Base-by-base conservation (phyloP, 2,113 vertebrate species). In the Dryoscopus gambensis region DNA sequence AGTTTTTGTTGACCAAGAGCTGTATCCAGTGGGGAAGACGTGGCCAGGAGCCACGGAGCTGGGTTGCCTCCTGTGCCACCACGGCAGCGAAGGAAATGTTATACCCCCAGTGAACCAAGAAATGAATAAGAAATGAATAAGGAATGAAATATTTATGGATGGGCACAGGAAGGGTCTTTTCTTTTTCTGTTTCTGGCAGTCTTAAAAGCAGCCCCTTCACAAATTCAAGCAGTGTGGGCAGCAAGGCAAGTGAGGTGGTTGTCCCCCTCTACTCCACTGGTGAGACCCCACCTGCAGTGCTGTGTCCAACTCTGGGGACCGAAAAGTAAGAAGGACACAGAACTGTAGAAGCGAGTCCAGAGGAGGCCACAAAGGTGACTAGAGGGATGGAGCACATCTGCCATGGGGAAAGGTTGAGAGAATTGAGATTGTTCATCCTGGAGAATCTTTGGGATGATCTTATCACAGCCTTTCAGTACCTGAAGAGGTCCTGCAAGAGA, bases 1-100 rank as follows among this genome's bases (percentile, higher is more conserved):
- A 20, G 44, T n/a, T 71, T 74, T 50, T 42, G 30, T 5, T 15
- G 56, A 37, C n/a, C 47, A 53, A 64, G 62, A 76, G 35, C n/a
- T 13, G 6, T 2, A 24, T 24, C 9, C 42, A 53, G 33, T 1
- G 4, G 33, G 21, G 13, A 56, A 49, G 59, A 64, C 0, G 5
- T 13, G 44, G 17, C 40, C 64, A 73, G 53, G 11, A 93, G 50
- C n/a, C 0, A 0, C 17, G 59, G 44, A 68, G 71, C 47, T 63
- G 65, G 21, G 62, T 25, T 64, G 57, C 47, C 27, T 71, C 53
- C 55, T 20, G 7, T 15, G n/a, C 59, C 67, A 69, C 53, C 71
- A 31, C 0, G 0, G 59, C 39, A 91, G 53, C 55, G 24, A 44
- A 77, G 74, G 87, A 87, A 87, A 87, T 5, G 31, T 14, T 40